Evolutionary conservation across 2,888 invertebrate species (phyloP), one percentile per base, ranked within the genome.

Genomic region (Parnassius glacialis): DNA sequence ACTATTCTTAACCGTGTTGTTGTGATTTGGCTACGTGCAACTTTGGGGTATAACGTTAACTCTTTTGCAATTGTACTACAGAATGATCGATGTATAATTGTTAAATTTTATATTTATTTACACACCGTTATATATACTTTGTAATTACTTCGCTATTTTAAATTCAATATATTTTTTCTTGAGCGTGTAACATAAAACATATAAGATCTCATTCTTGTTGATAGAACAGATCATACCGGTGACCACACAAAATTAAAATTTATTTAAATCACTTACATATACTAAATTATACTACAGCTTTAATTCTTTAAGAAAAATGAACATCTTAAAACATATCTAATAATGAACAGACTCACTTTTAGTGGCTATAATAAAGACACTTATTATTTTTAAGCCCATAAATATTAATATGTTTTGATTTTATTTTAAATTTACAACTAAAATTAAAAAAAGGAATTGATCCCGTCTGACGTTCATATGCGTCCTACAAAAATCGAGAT

Each of bases 401-500:
- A 34, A 34, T 7, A 25, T 25, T 25, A 25, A 25, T 7, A 34
- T 34, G 34, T 34, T 34, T 45, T 20, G 2, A 25, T 20, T 54
- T 43, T 54, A 7, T 43, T 20, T 52, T 47, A 58, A 54, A 57
- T 52, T 45, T 47, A 55, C 47, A 78, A 78, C 67, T 65, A 74
- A 78, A 76, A 76, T 72, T 71, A 80, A 79, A 59, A 16, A 34
- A 81, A 84, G 75, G 82, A 83, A 83, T 90, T 91, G 90, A 81
- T 91, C 90, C 90, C 90, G 81, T 85, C 79, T 76, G 80, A 79
- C 79, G 76, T 84, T 79, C 75, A 73, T 73, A 75, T 85, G 85
- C 74, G 78, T 70, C 70, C 83, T 87, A 84, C 73, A 76, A 76
- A 80, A 79, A 16, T 79, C 81, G 70, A 75, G 72, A 77, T 81